Evolutionary conservation across 2,797 vertebrate species (phyloP), one percentile per base, ranked within the genome.

Genomic region (Monodelphis domestica): DNA sequence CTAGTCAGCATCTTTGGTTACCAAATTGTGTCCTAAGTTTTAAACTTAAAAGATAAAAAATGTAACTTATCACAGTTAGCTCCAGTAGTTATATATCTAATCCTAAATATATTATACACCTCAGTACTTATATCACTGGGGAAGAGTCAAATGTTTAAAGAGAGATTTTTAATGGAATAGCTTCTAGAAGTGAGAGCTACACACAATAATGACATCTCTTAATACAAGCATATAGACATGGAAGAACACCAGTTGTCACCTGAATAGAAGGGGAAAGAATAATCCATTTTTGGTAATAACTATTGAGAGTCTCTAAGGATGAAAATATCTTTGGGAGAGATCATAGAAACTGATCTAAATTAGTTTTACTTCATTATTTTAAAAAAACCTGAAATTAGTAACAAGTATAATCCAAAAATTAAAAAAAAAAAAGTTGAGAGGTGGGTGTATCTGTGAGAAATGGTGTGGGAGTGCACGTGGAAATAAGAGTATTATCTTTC

Each of bases 101-200:
- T n/a, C n/a, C n/a, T n/a, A 53, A 55, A 30, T 95, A 94, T 97
- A 97, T 96, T 95, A 92, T 89, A 50, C 96, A 92, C 94, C 92
- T 93, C 90, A 57, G 26, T 78, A n/a, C 4, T 90, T 94, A 0
- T 53, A 70, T 89, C 63, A 11, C 92, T 96, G 78, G 89, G 95
- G 93, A 93, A 26, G 57, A 63, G 12, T 63, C 30, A 38, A 21
- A 70, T 78, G 9, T 78, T 78, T 38, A 45, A 50, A 50, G 21
- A 45, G 54, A 84, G 55, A 14, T 87, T 91, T 94, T 92, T 54
- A 96, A 95, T 94, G 96, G 56, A 92, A 91, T 95, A 94, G 54
- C 30, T 51, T 84, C 21, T 96, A 88, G 94, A 96, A 95, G 84
- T 94, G 95, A 92, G 88, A 94, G 89, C 92, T 97, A 89, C 29